Conservation (phyloP, 2,797 vertebrate genomes). For the Melopsittacus undulatus region DNA sequence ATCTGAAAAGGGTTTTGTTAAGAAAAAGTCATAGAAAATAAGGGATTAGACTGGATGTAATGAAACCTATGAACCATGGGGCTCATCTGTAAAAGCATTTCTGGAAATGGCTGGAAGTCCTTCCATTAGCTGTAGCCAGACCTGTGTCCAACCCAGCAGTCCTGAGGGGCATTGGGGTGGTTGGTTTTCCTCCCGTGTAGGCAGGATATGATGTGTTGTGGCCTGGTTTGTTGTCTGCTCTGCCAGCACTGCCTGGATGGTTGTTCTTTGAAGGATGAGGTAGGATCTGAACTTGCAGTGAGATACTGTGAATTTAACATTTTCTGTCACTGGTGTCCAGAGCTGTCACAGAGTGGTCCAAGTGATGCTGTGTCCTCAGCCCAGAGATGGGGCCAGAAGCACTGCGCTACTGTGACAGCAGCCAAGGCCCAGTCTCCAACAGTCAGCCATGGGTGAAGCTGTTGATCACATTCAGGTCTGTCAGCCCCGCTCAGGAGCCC, state of each 20-base stretch:
- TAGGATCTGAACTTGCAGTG: background rate
- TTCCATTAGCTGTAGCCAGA: background rate
- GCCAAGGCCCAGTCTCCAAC: background rate
- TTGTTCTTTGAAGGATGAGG: background rate
- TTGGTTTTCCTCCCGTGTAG: background rate
- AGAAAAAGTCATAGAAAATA: background rate
- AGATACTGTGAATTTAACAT: background rate
- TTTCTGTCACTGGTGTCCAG: background rate
- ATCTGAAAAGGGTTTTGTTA: background rate
- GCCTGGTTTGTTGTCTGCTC: background rate
- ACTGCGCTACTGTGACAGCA: background rate
- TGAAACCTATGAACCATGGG: background rate
- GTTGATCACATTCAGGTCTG: background rate
- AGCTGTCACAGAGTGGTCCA: background rate
- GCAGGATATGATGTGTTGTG: background rate
- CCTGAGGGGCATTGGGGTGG: too few species aligned
- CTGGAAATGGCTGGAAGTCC: background rate
- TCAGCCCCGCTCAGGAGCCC: background rate
- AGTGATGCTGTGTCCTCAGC: background rate
- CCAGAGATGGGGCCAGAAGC: background rate
- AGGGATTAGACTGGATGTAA: background rate
- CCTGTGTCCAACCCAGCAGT: background rate
- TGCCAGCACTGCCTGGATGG: background rate
- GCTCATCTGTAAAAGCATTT: background rate
- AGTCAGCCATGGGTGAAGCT: rapidly evolving